Conservation (phyloP, 2,797 vertebrate genomes). For the Paramormyrops hopkinsi region DNA sequence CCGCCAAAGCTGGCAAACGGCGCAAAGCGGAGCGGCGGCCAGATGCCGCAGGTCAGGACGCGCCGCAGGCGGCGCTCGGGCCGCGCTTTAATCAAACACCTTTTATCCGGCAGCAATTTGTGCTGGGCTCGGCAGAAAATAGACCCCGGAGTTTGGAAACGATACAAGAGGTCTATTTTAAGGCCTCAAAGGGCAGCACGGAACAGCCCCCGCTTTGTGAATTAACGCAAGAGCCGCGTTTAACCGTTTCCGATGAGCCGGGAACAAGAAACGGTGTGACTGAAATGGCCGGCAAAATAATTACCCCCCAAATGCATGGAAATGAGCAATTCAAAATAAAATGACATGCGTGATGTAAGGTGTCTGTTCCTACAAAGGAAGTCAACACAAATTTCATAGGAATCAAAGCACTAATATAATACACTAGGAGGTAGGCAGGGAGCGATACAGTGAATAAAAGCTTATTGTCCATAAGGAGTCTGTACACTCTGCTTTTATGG, state of each 20-base stretch:
- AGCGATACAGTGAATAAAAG: background rate
- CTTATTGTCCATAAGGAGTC: background rate
- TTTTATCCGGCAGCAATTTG: constrained; percentile 28
- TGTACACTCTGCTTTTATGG: background rate
- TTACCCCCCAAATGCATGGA: background rate
- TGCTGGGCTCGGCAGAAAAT: constrained; percentile 23
- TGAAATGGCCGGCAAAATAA: background rate
- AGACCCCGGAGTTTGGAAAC: constrained; percentile 16
- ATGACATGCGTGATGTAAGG: background rate
- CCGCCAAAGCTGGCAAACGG: constrained; percentile 25
- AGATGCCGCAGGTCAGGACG: constrained; percentile 34
- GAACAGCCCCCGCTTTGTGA: constrained; percentile 24
- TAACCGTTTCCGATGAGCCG: background rate
- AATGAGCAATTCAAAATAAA: background rate
- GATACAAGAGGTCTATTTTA: constrained; percentile 20
- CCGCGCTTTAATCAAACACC: constrained; percentile 40
- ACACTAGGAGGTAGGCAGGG: background rate
- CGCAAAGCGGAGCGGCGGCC: constrained; percentile 37
- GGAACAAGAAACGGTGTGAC: background rate
- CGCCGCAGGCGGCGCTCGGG: constrained; percentile 28
- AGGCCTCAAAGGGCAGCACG: background rate
- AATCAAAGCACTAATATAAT: background rate
- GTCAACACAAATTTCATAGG: background rate
- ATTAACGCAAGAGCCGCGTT: background rate
- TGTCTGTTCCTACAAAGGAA: background rate